Evolutionary conservation across 2,113 vertebrate species (phyloP).

Genomic region (Diadophis punctatus): DNA sequence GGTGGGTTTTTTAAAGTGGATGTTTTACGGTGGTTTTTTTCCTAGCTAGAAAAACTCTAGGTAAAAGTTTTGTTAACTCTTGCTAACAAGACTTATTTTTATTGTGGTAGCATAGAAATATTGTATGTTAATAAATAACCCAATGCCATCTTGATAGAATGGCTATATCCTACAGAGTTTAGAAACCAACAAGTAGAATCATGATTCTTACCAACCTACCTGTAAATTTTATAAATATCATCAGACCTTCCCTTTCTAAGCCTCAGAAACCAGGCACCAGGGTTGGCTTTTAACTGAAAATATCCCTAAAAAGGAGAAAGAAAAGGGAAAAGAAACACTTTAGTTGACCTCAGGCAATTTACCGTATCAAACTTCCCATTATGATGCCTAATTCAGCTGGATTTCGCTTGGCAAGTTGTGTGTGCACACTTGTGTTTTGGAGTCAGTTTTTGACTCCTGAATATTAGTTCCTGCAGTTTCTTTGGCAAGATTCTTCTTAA

Average conservation of each 20-base stretch:
- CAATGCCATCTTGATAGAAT: not conserved
- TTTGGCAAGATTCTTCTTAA: not conserved
- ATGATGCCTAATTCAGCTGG: not conserved
- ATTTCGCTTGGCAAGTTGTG: not conserved
- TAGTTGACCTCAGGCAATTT: not conserved
- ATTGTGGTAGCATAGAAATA: not conserved
- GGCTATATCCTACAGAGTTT: not conserved
- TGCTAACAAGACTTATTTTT: not conserved
- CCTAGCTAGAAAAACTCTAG: not conserved
- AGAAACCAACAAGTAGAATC: conserved; percentile 1
- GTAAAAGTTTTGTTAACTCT: not conserved
- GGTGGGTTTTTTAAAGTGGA: not conserved
- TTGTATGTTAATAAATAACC: not conserved
- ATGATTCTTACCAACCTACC: conserved; percentile 64
- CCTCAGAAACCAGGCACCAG: conserved; percentile 91
- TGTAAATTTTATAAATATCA: conserved; percentile 97
- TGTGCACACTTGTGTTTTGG: not conserved
- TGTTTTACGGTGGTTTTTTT: not conserved
- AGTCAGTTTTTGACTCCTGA: not conserved
- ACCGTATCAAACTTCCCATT: not conserved
- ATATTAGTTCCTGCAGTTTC: not conserved
- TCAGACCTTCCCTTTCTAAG: conserved; percentile 94
- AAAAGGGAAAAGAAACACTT: not conserved
- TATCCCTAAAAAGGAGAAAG: conserved; percentile 79
- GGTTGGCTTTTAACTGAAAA: conserved; percentile 97